Percentiles rank a stretch among this genome's conserved stretches.
These are phyloP conservation scores for Sinohyriopsis cumingii DNA, from an alignment of 2,888 invertebrate genomes.

Conservation along the genomic window DNA sequence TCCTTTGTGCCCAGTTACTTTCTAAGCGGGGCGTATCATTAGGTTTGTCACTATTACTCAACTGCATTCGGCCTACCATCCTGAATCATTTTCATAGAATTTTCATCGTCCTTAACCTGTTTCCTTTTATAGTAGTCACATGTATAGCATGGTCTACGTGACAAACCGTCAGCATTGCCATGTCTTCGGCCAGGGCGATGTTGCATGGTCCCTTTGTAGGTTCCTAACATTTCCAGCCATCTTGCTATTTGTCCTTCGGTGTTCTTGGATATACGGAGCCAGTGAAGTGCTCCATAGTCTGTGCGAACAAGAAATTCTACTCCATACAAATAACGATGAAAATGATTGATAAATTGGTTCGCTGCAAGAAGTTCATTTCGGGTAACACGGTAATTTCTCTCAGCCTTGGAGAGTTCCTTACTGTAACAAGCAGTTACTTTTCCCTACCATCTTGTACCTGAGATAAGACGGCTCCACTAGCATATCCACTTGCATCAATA, in stretches of 20 bases:
- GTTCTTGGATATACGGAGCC: slow-evolving; percentile 24
- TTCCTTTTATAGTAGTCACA: slow-evolving; percentile 11
- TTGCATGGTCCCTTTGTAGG: slow-evolving; percentile 17
- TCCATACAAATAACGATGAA: slow-evolving; percentile 36
- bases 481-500: slow-evolving; percentile 22
- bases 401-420: slow-evolving; percentile 15
- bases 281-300: slow-evolving; percentile 33
- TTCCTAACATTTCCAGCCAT: slow-evolving; percentile 24
- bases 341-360: slow-evolving; percentile 21
- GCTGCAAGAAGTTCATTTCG: slow-evolving; percentile 32
- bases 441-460: slow-evolving; percentile 21
- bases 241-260: slow-evolving; percentile 30
- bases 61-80: no score
- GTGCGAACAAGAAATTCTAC: slow-evolving; percentile 12
- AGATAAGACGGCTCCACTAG: slow-evolving; percentile 21
- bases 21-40: no score
- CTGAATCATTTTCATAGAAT: no score
- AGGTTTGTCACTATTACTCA: no score
- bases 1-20: no score
- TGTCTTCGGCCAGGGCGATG: slow-evolving; percentile 11
- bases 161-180: slow-evolving; percentile 13
- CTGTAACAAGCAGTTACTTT: slow-evolving; percentile 25
- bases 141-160: slow-evolving; percentile 13
- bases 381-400: slow-evolving; percentile 28
- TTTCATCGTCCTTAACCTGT: neutral